Evolutionary conservation across 2,888 invertebrate genomes (phyloP).

Genomic region (Melolontha melolontha): DNA sequence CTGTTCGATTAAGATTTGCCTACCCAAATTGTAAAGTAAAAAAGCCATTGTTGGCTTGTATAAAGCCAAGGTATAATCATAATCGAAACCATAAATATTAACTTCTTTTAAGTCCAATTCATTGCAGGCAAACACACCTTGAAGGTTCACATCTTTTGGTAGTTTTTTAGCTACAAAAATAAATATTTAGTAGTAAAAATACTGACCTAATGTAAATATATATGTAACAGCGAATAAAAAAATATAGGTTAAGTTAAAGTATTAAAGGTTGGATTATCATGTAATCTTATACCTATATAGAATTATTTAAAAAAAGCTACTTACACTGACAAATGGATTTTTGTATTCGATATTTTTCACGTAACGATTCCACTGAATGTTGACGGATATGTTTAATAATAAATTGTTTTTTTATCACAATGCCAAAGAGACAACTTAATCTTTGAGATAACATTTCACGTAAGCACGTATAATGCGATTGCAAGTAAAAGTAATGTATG

Average conservation of each 20-base stretch:
- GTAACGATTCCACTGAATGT: slow-evolving; percentile 25
- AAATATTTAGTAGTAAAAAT: not conserved
- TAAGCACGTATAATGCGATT: slow-evolving; percentile 3
- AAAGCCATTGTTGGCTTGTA: slow-evolving; percentile 92
- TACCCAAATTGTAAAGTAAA: slow-evolving; percentile 90
- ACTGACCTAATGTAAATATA: no score
- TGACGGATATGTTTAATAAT: slow-evolving; percentile 19
- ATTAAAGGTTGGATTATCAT: not conserved
- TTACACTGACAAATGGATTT: slow-evolving; percentile 42
- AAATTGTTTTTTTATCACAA: no score
- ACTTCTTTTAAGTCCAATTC: slow-evolving; percentile 92
- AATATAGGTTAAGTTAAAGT: slow-evolving; percentile 24
- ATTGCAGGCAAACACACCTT: slow-evolving; percentile 96
- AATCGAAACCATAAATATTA: slow-evolving; percentile 97
- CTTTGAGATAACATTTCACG: slow-evolving; percentile 40
- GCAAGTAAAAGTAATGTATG: no score
- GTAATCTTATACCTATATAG: no score
- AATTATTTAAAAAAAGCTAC: slow-evolving; percentile 20
- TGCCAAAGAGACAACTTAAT: slow-evolving; percentile 6
- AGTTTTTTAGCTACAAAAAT: slow-evolving; percentile 80
- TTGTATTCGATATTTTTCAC: slow-evolving; percentile 32
- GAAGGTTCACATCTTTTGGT: slow-evolving; percentile 86
- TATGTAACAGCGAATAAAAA: slow-evolving; percentile 18
- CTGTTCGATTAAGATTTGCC: slow-evolving; percentile 86
- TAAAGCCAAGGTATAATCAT: slow-evolving; percentile 97